Conservation (phyloP, 2,797 vertebrate species). For the Schizopygopsis pylzovi region DNA sequence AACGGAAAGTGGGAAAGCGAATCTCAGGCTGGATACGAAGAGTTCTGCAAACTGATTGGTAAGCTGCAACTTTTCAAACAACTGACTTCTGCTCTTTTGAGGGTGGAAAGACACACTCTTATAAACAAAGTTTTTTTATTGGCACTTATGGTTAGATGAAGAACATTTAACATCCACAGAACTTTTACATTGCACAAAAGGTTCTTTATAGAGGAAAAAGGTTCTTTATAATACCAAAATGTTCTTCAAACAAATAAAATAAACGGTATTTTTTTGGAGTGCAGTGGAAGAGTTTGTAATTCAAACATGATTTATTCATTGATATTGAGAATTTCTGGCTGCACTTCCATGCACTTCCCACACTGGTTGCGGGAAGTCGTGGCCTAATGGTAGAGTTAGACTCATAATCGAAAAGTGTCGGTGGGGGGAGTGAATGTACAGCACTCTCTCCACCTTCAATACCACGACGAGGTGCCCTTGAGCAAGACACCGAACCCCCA, state of each 20-base stretch:
- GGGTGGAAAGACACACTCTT: not conserved
- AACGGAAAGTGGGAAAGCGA: slow-evolving; percentile 89
- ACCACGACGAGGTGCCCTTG: too few relatives aligned
- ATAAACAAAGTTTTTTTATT: not conserved
- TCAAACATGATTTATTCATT: not conserved
- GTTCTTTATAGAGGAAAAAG: not conserved
- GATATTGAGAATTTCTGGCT: too few relatives aligned
- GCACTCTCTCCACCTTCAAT: too few relatives aligned
- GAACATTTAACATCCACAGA: not conserved
- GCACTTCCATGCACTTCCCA: not conserved
- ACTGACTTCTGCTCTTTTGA: not conserved
- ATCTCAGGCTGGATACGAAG: slow-evolving; percentile 88
- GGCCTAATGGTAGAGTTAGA: too few relatives aligned
- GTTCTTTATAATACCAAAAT: not conserved
- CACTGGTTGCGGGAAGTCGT: too few relatives aligned
- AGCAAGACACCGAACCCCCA: too few relatives aligned
- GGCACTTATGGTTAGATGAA: not conserved
- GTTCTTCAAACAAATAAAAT: not conserved
- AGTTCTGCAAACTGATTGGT: slow-evolving; percentile 89
- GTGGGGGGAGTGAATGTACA: too few relatives aligned
- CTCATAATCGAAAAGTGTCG: too few relatives aligned
- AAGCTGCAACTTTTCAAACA: slow-evolving; percentile 63
- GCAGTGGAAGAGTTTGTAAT: not conserved
- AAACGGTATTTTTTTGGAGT: too few relatives aligned
- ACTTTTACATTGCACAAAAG: not conserved